Evolutionary conservation across 2,888 invertebrate genomes (phyloP).

Genomic region (Drosophila borborema): DNA sequence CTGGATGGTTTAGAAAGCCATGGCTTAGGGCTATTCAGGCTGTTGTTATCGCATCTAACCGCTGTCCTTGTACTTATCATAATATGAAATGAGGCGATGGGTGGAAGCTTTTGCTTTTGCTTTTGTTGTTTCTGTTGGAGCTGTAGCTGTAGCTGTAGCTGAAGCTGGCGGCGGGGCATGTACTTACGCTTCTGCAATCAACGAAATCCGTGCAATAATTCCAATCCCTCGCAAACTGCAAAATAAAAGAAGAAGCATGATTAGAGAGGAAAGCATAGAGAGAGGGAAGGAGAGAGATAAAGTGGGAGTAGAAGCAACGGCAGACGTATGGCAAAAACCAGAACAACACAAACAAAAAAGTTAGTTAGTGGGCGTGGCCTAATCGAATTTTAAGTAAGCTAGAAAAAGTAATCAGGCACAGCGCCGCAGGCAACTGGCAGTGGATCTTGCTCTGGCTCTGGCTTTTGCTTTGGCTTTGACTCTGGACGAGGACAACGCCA

Average conservation of each 20-base stretch:
- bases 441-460: not conserved
- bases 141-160: not conserved
- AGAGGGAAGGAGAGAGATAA: constrained; percentile 1
- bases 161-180: constrained; percentile 14
- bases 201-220: constrained; percentile 85
- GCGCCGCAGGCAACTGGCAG: constrained; percentile 43
- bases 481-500: constrained; percentile 42
- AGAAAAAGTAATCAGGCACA: constrained; percentile 77
- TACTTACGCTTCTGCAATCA: constrained; percentile 85
- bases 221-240: constrained; percentile 85
- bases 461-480: constrained; percentile 1
- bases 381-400: constrained; percentile 78
- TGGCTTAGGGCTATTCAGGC: constrained; percentile 28
- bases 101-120: not conserved
- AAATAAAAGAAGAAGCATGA: constrained; percentile 40
- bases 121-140: not conserved
- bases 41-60: constrained; percentile 37
- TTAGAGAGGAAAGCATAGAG: not conserved
- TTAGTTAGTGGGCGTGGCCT: constrained; percentile 78
- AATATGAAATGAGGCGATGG: not conserved
- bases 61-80: constrained; percentile 40
- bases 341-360: constrained; percentile 51
- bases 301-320: not conserved
- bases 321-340: constrained; percentile 11
- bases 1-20: constrained; percentile 35